Conservation (phyloP, 2,888 invertebrate genomes). For the Phengaris arion region DNA sequence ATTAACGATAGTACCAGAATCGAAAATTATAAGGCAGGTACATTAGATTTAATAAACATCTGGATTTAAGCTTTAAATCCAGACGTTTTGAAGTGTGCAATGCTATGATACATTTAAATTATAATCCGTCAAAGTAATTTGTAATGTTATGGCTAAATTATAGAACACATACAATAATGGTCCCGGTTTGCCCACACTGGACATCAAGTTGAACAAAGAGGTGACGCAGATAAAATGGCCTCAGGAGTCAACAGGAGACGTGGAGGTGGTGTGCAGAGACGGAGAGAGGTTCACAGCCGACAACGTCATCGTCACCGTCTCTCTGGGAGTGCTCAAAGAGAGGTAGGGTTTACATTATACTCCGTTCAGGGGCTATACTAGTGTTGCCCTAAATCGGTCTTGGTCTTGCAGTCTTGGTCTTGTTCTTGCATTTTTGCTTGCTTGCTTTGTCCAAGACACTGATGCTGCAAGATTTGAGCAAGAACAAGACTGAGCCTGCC, state of each 20-base stretch:
- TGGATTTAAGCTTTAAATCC: no score
- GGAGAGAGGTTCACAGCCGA: slow-evolving; percentile 76
- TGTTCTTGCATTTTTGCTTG: no score
- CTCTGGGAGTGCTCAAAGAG: slow-evolving; percentile 84
- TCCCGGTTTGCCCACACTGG: slow-evolving; percentile 52
- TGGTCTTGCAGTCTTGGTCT: no score
- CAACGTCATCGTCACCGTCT: slow-evolving; percentile 83
- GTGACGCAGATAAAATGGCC: slow-evolving; percentile 56
- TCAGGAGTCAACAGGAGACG: slow-evolving; percentile 44
- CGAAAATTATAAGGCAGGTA: no score
- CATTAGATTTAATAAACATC: no score
- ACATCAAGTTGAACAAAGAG: slow-evolving; percentile 53
- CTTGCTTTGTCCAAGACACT: no score
- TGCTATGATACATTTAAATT: neutral
- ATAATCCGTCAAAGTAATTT: neutral
- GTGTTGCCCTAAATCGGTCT: no score
- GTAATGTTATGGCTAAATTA: slow-evolving; percentile 28
- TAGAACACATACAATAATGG: slow-evolving; percentile 62
- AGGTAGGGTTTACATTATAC: slow-evolving; percentile 45
- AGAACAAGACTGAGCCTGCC: no score
- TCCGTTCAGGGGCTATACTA: no score
- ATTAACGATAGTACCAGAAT: no score
- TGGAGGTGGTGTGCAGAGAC: slow-evolving; percentile 70
- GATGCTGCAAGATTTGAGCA: no score
- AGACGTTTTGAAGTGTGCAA: no score